These are phyloP conservation scores for Heliconius aoede DNA, from an alignment of 2,888 invertebrate genomes.

Conservation along the genomic window DNA sequence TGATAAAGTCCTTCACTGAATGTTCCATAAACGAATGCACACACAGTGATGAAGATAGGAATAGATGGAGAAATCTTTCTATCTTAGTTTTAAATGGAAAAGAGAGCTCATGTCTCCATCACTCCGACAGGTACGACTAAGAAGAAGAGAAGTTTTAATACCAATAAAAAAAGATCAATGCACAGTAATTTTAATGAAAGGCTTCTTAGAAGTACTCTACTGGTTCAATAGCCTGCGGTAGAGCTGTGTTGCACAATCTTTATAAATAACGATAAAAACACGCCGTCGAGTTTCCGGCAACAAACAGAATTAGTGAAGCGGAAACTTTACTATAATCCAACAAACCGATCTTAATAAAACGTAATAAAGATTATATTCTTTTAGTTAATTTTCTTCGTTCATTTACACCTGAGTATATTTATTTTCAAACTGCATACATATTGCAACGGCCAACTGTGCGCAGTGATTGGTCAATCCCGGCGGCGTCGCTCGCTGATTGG, in stretches of 20 bases:
- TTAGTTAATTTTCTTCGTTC: not conserved
- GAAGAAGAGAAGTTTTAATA: too few relatives aligned
- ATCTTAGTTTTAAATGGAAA: too few relatives aligned
- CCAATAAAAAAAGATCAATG: too few relatives aligned
- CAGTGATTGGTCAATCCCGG: slow-evolving; percentile 48
- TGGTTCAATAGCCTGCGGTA: not conserved
- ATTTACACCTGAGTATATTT: not conserved
- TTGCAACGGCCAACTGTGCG: slow-evolving; percentile 38
- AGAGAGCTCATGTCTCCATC: too few relatives aligned
- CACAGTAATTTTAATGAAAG: too few relatives aligned
- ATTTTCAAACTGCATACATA: not conserved
- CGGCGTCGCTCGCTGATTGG: slow-evolving; percentile 42
- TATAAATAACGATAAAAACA: not conserved
- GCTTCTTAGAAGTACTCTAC: too few relatives aligned
- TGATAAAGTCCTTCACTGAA: too few relatives aligned
- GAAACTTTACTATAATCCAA: not conserved
- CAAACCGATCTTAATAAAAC: not conserved
- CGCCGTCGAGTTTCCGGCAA: slow-evolving; percentile 5
- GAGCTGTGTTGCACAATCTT: not conserved
- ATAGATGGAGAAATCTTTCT: too few relatives aligned
- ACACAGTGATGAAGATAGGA: too few relatives aligned
- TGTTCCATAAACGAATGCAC: too few relatives aligned
- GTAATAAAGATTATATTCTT: not conserved
- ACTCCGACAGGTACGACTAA: too few relatives aligned
- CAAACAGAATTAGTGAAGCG: slow-evolving; percentile 10